Base-by-base conservation (phyloP, 2,113 vertebrate species). In the Hyperoodon ampullatus region DNA sequence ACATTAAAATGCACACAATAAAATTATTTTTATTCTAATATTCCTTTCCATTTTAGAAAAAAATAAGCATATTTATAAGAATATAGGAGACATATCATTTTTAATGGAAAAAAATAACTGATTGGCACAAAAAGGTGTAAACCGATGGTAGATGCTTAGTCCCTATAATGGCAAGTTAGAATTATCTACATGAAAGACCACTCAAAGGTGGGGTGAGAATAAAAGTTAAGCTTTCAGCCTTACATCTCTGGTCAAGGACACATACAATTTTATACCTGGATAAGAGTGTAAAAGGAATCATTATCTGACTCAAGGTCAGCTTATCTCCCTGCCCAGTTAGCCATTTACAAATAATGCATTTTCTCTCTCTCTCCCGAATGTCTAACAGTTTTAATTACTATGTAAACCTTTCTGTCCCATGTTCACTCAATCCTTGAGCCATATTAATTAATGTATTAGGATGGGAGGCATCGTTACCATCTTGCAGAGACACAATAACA, bases 91-190 rank as follows among this genome's bases (percentile, higher is more conserved):
- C 15, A 82, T 47, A 30, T 26, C 4, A 71, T 77, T 88, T 93
- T 74, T 82, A 94, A 88, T 88, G 65, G 28, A 75, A 8, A 90
- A 90, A 74, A 96, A 84, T 90, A 95, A 78, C n/a, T 81, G 53
- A 55, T 70, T 23, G 68, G 35, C 53, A 83, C 39, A 95, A 84
- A 83, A 93, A 65, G 1, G 0, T 70, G 61, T 74, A 97, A 93
- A 68, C 30, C 33, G 28, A 21, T 86, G 13, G 44, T 42, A 50
- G 35, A 72, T 87, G 53, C 21, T 60, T 88, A 78, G 8, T 53
- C 39, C 44, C 68, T 83, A 1, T 50, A 28, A 71, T 82, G 47
- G 33, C 35, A 83, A n/a, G 3, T 95, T 87, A 11, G 42, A 14
- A 82, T 92, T 85, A 28, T 86, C 42, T 68, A 3, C 85, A 26